Evolutionary conservation across 2,113 vertebrate genomes (phyloP).

Genomic region (Halichoeres trimaculatus): DNA sequence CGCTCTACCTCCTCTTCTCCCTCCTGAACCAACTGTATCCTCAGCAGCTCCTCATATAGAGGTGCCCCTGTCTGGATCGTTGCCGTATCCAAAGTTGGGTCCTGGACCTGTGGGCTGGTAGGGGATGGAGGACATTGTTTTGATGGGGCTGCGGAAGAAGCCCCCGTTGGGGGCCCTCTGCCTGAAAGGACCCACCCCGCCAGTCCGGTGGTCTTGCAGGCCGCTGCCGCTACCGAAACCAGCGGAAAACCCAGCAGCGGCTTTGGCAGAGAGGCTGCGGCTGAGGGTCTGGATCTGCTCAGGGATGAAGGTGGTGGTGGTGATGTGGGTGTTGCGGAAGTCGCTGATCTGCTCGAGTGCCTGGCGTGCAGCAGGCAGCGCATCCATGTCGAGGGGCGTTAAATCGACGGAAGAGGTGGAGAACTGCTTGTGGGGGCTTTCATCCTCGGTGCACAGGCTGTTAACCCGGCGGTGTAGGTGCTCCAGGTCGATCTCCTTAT

Average conservation of each 20-base stretch:
- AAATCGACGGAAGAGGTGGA: constrained; percentile 99
- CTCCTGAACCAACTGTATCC: constrained; percentile 47
- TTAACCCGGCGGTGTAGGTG: constrained; percentile 99
- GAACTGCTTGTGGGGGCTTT: constrained; percentile 99
- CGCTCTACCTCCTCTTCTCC: constrained; percentile 22
- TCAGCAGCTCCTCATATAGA: constrained; percentile 89
- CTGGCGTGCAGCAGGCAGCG: constrained; percentile 95
- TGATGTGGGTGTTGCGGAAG: constrained; percentile 99
- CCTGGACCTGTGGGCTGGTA: constrained; percentile 96
- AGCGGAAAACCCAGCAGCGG: constrained; percentile 92
- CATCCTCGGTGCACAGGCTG: constrained; percentile 99
- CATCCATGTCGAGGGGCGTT: constrained; percentile 98
- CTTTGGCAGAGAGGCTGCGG: constrained; percentile 97
- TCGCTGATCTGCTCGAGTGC: constrained; percentile 99
- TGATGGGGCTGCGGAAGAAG: constrained; percentile 98
- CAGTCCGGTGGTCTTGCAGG: constrained; percentile 96
- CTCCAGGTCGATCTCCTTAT: constrained; percentile 99
- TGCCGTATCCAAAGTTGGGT: constrained; percentile 96
- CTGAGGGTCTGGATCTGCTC: constrained; percentile 99
- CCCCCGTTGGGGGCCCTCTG: constrained; percentile 98
- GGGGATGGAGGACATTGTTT: constrained; percentile 99
- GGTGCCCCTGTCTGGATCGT: constrained; percentile 97
- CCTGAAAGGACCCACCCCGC: constrained; percentile 89
- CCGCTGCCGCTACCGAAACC: constrained; percentile 87
- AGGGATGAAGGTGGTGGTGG: constrained; percentile 99